A percentile compares a stretch with the other conserved stretches of the same genome.
These are phyloP conservation scores for Harlomillsia oculata DNA, from an alignment of 1,140 invertebrate species.

Conservation along the genomic window DNA sequence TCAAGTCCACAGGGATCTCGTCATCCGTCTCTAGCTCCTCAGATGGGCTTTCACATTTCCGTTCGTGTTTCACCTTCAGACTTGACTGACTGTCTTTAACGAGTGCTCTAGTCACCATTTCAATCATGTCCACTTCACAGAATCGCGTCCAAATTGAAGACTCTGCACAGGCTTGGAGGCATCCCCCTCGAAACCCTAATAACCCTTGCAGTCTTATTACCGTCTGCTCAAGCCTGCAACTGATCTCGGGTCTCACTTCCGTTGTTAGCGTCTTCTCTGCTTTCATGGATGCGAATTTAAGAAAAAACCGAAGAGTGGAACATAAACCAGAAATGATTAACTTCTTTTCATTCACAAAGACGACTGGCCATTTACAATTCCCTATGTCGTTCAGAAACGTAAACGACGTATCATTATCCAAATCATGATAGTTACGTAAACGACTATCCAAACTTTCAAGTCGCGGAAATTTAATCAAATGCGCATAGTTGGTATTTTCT, in stretches of 20 bases:
- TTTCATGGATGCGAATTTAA: slow-evolving; percentile 22
- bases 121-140: slow-evolving; percentile 72
- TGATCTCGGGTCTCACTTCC: slow-evolving; percentile 53
- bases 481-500: no score
- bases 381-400: no score
- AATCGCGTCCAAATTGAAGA: slow-evolving; percentile 82
- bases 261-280: slow-evolving; percentile 45
- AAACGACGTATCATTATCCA: no score
- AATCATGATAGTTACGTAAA: neutral
- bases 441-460: neutral
- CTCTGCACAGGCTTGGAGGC: slow-evolving; percentile 70
- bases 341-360: slow-evolving; percentile 35
- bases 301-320: slow-evolving; percentile 46
- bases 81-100: slow-evolving; percentile 13
- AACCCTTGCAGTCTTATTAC: slow-evolving; percentile 19
- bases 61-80: neutral
- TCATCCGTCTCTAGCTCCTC: neutral
- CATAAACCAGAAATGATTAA: slow-evolving; percentile 39
- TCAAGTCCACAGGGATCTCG: slow-evolving; percentile 51
- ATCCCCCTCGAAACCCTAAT: slow-evolving; percentile 65
- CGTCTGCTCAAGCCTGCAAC: slow-evolving; percentile 37
- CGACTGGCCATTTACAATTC: slow-evolving; percentile 11
- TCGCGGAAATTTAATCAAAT: no score
- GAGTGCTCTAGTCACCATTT: slow-evolving; percentile 21
- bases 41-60: neutral